phyloP scores from a whole-genome alignment of 2,113 vertebrate genomes.

The Seriola dumerili region DNA sequence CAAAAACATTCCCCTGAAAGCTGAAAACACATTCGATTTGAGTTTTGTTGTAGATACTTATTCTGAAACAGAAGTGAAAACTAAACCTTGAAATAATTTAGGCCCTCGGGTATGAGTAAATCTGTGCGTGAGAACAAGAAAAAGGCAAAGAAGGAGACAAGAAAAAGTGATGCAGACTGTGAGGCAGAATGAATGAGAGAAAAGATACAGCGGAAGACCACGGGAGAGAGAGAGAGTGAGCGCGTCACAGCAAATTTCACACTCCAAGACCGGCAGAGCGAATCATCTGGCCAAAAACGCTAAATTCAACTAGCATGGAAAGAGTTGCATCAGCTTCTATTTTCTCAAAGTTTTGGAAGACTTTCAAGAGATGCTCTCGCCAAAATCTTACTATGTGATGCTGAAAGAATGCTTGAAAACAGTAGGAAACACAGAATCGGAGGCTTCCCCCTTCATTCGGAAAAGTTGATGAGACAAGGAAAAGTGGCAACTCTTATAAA shows the following conservation, averaged over 20 bases:
- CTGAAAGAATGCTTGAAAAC: conserved; percentile 55
- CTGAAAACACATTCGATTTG: conserved; percentile 7
- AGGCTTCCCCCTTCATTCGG: conserved; percentile 42
- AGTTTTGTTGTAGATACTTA: conserved; percentile 16
- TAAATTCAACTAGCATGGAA: conserved; percentile 71
- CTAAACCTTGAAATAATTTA: conserved; percentile 15
- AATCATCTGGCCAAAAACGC: conserved; percentile 49
- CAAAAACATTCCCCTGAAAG: conserved; percentile 5
- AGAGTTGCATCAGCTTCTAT: conserved; percentile 72
- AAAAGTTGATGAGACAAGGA: conserved; percentile 53
- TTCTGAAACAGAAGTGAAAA: conserved; percentile 19
- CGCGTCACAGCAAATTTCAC: conserved; percentile 66
- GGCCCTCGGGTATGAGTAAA: neutral
- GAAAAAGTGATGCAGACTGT: conserved; percentile 25
- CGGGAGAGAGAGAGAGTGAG: conserved; percentile 1
- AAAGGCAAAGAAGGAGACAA: neutral
- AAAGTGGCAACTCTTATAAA: conserved; percentile 48
- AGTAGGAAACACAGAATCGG: conserved; percentile 39
- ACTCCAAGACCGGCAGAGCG: conserved; percentile 51
- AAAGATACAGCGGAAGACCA: conserved; percentile 8
- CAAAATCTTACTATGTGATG: conserved; percentile 58
- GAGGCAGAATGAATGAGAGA: conserved; percentile 30
- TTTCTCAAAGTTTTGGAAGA: conserved; percentile 65
- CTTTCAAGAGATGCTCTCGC: conserved; percentile 63
- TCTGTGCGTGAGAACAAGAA: neutral